Percentiles rank a stretch among this genome's conserved stretches.
Evolutionary conservation across 1,140 invertebrate genomes (phyloP).

Genomic region (Drosophila melanica): DNA sequence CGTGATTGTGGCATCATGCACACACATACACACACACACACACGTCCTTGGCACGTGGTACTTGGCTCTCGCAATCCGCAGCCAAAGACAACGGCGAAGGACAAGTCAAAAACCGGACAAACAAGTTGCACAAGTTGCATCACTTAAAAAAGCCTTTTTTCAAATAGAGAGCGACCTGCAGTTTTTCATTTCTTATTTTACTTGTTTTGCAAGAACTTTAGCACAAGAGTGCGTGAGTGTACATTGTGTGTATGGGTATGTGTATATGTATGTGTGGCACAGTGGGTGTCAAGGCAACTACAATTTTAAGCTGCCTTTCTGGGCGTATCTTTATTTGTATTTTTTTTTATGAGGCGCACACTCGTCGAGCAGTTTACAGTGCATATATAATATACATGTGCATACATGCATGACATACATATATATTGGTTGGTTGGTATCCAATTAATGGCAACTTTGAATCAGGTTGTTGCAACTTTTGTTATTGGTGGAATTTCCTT

Average conservation of each 20-base stretch:
- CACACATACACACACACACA: constrained; percentile 13
- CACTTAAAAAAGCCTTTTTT: constrained; percentile 17
- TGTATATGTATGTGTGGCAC: no score
- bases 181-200: neutral
- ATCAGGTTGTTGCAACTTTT: constrained; percentile 38
- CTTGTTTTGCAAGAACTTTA: no score
- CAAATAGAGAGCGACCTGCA: constrained; percentile 10
- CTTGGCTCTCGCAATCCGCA: constrained; percentile 23
- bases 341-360: no score
- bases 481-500: constrained; percentile 24
- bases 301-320: neutral
- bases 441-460: constrained; percentile 66
- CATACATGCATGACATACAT: neutral
- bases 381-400: no score
- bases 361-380: no score
- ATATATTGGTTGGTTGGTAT: constrained; percentile 38
- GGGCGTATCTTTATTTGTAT: no score
- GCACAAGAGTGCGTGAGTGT: no score
- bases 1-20: constrained; percentile 18
- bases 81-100: constrained; percentile 64
- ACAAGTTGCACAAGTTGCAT: constrained; percentile 22
- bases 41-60: constrained; percentile 54
- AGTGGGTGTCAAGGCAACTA: no score
- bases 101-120: constrained; percentile 41
- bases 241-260: no score